These are phyloP conservation scores for Drosophila teissieri DNA, from an alignment of 1,140 invertebrate genomes.

Conservation along the genomic window DNA sequence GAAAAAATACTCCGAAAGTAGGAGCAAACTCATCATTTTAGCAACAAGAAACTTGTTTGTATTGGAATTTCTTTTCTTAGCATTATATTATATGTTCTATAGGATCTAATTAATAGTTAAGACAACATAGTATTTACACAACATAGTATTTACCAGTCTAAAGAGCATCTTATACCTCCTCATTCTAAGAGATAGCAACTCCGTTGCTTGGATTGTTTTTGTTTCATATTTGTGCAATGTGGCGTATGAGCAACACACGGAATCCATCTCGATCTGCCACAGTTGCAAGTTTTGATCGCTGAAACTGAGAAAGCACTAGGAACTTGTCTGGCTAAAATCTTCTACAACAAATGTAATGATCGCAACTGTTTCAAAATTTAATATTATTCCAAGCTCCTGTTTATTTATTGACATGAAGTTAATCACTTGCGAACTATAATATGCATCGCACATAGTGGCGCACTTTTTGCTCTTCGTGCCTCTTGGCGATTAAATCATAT, in stretches of 20 bases:
- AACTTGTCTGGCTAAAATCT: neutral
- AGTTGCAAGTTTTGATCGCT: no score
- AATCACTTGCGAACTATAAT: conserved; percentile 1
- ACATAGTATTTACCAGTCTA: no score
- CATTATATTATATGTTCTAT: no score
- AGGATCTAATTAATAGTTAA: no score
- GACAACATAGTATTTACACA: no score
- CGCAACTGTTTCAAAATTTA: neutral
- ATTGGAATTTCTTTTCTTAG: no score
- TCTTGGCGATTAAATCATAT: conserved; percentile 12
- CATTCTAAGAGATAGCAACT: no score
- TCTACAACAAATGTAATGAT: neutral
- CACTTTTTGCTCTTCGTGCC: conserved; percentile 4
- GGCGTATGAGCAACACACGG: conserved; percentile 16
- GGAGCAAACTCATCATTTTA: no score
- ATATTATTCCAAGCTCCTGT: neutral
- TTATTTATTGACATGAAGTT: neutral
- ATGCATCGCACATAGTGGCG: neutral
- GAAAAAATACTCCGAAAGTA: no score
- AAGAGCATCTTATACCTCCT: no score
- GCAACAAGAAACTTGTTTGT: no score
- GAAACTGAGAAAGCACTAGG: no score
- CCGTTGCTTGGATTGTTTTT: conserved; percentile 10
- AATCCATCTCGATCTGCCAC: conserved; percentile 1
- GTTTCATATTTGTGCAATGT: conserved; percentile 13